Evolutionary conservation across 2,888 invertebrate species (phyloP), one percentile per base, ranked within the genome.

Genomic region (Trissolcus brochymenae): DNA sequence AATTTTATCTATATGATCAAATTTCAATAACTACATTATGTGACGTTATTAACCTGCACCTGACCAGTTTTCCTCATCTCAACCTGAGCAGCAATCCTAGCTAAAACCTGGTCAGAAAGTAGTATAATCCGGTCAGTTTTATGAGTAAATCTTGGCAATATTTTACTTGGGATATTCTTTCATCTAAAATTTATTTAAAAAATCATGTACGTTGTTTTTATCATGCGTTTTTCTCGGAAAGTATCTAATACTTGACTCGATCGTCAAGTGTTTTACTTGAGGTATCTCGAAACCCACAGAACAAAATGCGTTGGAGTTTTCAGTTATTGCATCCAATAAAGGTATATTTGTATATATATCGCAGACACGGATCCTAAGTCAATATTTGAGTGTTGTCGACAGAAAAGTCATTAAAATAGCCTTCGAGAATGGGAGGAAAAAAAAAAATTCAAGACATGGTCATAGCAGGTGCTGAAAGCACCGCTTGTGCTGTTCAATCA

Each of bases 321-420:
- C 57, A 7, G 74, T 74, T 67, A 62, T 67, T 74, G 62, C 62
- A 46, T 67, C 49, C 53, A 40, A 57, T 68, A 68, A 68, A 68
- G 59, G 21, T 19, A 14, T 66, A 25, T 66, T 72, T 57, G 50
- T 64, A 35, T 46, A 46, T 16, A n/a, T 72, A 72, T 72, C 72
- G 50, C 59, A 65, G 57, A 72, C 40, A 65, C n/a, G n/a, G 55
- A 74, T 74, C 74, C 74, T 68, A 66, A 74, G 67, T 68, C 74
- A 67, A 74, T 74, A 67, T 74, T 74, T 74, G 74, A 74, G 40
- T 49, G 53, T 57, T 64, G 74, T 74, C 74, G 74, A 67, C 67
- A 54, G 55, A 46, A 74, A 74, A 74, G 57, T 68, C 74, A 65
- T 74, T 68, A 61, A 60, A 73, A 61, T 57, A 62, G 35, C 59